phyloP scores from a whole-genome alignment of 2,113 vertebrate genomes.

The Gallinago paraguaiae region DNA sequence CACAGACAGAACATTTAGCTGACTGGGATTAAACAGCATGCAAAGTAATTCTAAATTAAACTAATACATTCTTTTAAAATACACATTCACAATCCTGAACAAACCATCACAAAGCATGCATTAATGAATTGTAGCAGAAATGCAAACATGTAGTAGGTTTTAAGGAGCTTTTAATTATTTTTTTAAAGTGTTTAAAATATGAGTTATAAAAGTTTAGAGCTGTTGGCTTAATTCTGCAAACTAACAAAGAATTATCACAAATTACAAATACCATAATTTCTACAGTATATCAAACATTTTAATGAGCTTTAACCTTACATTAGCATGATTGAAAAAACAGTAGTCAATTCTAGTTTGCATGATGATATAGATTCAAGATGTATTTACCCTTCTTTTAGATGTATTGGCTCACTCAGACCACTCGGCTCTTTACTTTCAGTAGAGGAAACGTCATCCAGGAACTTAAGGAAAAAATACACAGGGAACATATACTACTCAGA shows the following conservation, averaged over 20 bases:
- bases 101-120: background rate
- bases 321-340: background rate
- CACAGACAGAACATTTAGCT: background rate
- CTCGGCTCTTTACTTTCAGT: slow-evolving; percentile 91
- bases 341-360: background rate
- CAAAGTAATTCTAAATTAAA: background rate
- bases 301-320: background rate
- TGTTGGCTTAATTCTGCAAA: background rate
- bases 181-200: background rate
- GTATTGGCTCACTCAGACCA: slow-evolving; percentile 87
- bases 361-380: background rate
- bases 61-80: background rate
- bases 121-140: background rate
- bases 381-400: slow-evolving; percentile 96
- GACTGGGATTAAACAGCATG: background rate
- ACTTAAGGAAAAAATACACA: slow-evolving; percentile 75
- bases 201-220: background rate
- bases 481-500: background rate
- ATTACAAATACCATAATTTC: background rate
- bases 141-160: background rate
- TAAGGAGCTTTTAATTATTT: background rate
- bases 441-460: slow-evolving; percentile 97
- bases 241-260: background rate
- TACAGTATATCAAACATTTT: background rate
- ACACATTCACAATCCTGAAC: background rate